Conservation (phyloP, 2,113 vertebrate species). For the Lepidiolamprologus cunningtoni region DNA sequence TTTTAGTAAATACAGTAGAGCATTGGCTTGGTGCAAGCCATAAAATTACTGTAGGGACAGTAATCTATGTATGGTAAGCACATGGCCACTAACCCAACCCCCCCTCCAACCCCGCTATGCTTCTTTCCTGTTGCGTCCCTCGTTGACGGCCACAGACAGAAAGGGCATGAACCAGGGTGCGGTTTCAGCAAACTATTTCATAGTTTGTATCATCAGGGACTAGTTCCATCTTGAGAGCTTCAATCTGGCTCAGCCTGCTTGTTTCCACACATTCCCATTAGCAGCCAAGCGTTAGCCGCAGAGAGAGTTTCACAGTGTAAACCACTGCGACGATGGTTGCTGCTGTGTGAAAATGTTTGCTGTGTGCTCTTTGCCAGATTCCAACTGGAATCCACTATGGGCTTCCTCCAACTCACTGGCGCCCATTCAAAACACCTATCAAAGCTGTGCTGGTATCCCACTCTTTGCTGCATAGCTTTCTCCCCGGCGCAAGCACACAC, state of each 20-base stretch:
- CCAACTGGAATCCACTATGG: background rate
- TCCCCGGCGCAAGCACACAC: background rate
- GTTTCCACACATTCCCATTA: slow-evolving; percentile 39
- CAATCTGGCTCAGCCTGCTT: slow-evolving; percentile 16
- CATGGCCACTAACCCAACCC: background rate
- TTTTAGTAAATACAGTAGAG: background rate
- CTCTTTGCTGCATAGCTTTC: background rate
- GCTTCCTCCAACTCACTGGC: slow-evolving; percentile 8
- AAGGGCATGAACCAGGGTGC: slow-evolving; percentile 17
- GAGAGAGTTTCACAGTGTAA: slow-evolving; percentile 26
- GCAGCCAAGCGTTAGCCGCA: slow-evolving; percentile 2
- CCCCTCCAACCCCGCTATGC: background rate
- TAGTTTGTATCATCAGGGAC: slow-evolving; percentile 16
- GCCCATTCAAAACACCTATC: background rate
- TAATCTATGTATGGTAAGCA: slow-evolving; percentile 7
- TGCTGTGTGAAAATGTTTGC: slow-evolving; percentile 47
- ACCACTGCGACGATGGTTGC: slow-evolving; percentile 6
- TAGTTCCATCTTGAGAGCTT: slow-evolving; percentile 5
- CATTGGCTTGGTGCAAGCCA: background rate
- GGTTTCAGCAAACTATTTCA: slow-evolving; percentile 2
- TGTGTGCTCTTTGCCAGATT: slow-evolving; percentile 18
- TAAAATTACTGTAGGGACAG: background rate
- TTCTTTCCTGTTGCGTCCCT: slow-evolving; percentile 45
- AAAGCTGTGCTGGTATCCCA: background rate
- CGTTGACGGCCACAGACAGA: slow-evolving; percentile 7